phyloP scores from a whole-genome alignment of 2,888 invertebrate species.

The Mythimna lalbum region DNA sequence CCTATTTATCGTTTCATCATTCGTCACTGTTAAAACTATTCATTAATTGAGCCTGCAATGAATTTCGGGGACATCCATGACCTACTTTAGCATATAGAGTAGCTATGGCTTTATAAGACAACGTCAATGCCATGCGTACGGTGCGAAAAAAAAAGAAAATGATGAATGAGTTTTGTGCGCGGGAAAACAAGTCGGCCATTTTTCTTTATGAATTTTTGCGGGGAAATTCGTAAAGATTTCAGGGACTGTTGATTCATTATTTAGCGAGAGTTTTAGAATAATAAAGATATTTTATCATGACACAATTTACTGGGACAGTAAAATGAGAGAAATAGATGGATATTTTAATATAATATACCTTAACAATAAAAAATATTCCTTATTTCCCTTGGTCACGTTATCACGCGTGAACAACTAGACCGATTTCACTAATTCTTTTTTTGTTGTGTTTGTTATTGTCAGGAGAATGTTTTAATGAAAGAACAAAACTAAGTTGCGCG shows the following conservation, averaged over 20 bases:
- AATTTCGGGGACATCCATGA: conserved; percentile 76
- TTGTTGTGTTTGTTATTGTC: too few relatives aligned
- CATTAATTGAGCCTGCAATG: conserved; percentile 73
- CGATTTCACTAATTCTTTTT: too few relatives aligned
- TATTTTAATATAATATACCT: background rate
- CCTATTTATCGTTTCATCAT: conserved; percentile 48
- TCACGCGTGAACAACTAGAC: too few relatives aligned
- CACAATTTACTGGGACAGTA: background rate
- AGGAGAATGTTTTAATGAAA: too few relatives aligned
- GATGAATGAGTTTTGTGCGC: conserved; percentile 4
- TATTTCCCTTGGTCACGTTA: too few relatives aligned
- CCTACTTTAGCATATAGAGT: conserved; percentile 68
- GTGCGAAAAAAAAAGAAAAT: conserved; percentile 37
- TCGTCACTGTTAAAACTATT: conserved; percentile 67
- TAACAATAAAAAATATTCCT: too few relatives aligned
- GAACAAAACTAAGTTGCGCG: too few relatives aligned
- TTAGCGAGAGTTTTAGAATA: background rate
- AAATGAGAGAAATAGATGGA: background rate
- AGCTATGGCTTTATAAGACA: conserved; percentile 56
- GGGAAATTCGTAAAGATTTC: conserved; percentile 4
- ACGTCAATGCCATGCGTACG: conserved; percentile 28
- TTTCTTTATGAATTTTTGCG: conserved; percentile 19
- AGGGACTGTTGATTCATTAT: conserved; percentile 2
- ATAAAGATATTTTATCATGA: background rate
- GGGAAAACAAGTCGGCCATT: conserved; percentile 19